Conservation (phyloP, 2,797 vertebrate genomes). For the Chelon labrosus region DNA sequence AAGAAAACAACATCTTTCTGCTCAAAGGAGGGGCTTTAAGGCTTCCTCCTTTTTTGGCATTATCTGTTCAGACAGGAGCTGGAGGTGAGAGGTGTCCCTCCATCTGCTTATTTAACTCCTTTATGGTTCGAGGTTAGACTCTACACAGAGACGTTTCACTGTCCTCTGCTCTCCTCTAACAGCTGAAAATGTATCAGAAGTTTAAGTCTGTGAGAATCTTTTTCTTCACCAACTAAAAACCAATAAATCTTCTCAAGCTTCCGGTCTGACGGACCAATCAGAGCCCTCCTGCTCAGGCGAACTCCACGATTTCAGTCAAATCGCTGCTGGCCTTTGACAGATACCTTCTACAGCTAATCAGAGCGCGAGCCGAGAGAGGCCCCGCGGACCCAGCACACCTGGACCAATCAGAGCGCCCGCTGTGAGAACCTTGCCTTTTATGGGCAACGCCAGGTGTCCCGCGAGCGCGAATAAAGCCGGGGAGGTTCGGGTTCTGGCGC, state of each 20-base stretch:
- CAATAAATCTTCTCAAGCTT: neutral
- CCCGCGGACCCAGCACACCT: constrained; percentile 24
- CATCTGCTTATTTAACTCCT: too few species aligned
- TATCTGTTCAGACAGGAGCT: too few species aligned
- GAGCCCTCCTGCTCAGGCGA: neutral
- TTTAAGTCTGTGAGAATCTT: too few species aligned
- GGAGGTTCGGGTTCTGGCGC: neutral
- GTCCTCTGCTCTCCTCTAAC: too few species aligned
- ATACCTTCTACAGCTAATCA: constrained; percentile 37
- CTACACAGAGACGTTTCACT: too few species aligned
- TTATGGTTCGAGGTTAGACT: too few species aligned
- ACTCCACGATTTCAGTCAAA: fast-evolving
- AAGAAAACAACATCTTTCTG: too few species aligned
- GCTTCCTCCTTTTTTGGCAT: too few species aligned
- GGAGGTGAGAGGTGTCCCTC: too few species aligned
- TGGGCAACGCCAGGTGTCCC: neutral
- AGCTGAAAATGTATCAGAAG: too few species aligned
- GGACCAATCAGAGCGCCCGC: constrained; percentile 15
- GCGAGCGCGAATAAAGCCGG: neutral
- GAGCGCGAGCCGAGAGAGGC: neutral
- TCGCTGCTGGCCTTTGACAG: constrained; percentile 2
- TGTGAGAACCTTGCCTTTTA: constrained; percentile 24
- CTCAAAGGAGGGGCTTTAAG: too few species aligned
- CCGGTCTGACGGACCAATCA: constrained; percentile 38
- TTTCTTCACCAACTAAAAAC: too few species aligned